These are phyloP conservation scores for Scomber colias DNA, from an alignment of 2,113 vertebrate genomes.

Conservation along the genomic window DNA sequence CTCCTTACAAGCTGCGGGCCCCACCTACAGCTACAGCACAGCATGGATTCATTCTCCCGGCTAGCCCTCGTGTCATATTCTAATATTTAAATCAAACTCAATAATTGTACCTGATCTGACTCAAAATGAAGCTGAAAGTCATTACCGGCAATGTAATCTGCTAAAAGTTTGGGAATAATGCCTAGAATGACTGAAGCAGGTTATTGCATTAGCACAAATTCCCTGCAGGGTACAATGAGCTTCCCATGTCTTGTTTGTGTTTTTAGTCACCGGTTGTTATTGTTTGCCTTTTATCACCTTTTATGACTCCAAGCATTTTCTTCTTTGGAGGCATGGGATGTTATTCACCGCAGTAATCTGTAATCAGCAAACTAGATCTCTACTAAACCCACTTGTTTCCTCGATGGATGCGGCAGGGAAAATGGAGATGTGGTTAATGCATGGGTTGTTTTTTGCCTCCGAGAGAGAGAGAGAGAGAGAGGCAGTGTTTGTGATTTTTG, in stretches of 20 bases:
- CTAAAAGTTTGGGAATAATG: conserved; percentile 46
- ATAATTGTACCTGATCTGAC: conserved; percentile 43
- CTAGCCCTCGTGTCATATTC: conserved; percentile 5
- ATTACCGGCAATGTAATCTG: conserved; percentile 29
- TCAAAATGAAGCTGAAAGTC: conserved; percentile 53
- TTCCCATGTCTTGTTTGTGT: conserved; percentile 58
- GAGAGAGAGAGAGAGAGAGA: conserved; percentile 39
- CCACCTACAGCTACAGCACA: conserved; percentile 24
- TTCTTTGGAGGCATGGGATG: conserved; percentile 60
- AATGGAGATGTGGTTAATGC: conserved; percentile 72
- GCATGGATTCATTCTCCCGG: neutral
- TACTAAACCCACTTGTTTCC: conserved; percentile 75
- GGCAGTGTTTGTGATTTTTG: conserved; percentile 34
- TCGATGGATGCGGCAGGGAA: conserved; percentile 59
- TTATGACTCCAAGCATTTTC: conserved; percentile 57
- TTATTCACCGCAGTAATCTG: conserved; percentile 66
- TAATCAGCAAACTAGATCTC: conserved; percentile 77
- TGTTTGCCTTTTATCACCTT: conserved; percentile 73
- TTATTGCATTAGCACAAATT: conserved; percentile 55
- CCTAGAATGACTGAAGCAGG: conserved; percentile 37
- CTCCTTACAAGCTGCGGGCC: conserved; percentile 28
- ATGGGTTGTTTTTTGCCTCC: conserved; percentile 60
- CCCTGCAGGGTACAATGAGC: conserved; percentile 49
- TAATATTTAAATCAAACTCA: conserved; percentile 31
- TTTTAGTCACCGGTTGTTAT: conserved; percentile 66